Evolutionary conservation across 1,140 invertebrate species (phyloP), one percentile per base, ranked within the genome.

Genomic region (Pseudomyrmex dendroicus): DNA sequence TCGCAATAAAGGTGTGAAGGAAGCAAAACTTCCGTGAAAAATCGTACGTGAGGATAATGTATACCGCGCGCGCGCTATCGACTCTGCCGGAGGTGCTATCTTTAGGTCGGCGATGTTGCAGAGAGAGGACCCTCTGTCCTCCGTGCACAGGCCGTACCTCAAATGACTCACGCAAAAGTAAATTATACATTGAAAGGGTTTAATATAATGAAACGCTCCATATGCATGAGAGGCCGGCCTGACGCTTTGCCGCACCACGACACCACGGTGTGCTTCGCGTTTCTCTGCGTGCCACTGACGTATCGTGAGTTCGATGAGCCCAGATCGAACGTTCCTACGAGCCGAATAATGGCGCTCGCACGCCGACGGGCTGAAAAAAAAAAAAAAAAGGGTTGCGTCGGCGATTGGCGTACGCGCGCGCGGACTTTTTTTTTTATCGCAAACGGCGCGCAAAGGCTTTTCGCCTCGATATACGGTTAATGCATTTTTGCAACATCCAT

Each of bases 121-220:
- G 73, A 74, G 64, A 67, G 77, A 63, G 72, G 48, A 22, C 64
- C 66, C 84, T 87, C 80, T 86, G 66, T 85, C 83, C 78, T 84
- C 62, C 61, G 82, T 66, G 82, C 80, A 85, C 74, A 72, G 73
- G 86, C 89, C 88, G 90, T 90, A 92, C 92, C 94, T 94, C 94
- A 95, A 95, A 95, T 95, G 95, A 95, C 95, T 95, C 95, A 95
- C 95, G 95, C 95, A 95, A 95, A 95, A 95, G 95, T 95, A 95
- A 95, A 95, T 95, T 95, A 95, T 95, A 95, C 95, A 95, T 95
- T 95, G 95, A 95, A 95, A 95, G 94, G 95, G 95, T 95, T 95
- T 95, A 95, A 95, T 95, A 95, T 95, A 95, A 95, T 95, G 95
- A 95, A 95, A 95, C 95, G 94, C 95, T 95, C 95, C 95, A 95